A percentile compares a stretch with the other conserved stretches of the same genome.
Evolutionary conservation across 2,797 vertebrate species (phyloP).

Genomic region (Microtus obscurus): DNA sequence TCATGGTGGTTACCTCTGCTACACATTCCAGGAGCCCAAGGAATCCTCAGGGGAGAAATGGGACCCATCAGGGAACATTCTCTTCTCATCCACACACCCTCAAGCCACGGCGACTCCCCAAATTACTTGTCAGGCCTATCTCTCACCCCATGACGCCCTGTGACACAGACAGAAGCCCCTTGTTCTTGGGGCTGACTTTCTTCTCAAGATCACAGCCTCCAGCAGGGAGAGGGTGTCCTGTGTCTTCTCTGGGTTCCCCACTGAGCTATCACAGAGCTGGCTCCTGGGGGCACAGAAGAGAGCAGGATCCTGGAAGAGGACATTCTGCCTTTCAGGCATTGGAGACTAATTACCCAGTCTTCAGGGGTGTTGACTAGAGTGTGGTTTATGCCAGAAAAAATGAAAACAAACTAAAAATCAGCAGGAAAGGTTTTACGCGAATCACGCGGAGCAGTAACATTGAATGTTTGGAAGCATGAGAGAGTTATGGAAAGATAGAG

Average conservation of each 20-base stretch:
- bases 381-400: constrained; percentile 29
- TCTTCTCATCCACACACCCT: background rate
- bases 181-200: constrained; percentile 23
- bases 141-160: background rate
- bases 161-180: background rate
- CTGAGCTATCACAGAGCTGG: background rate
- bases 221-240: background rate
- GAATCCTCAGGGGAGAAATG: background rate
- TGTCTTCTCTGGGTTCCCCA: background rate
- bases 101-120: background rate
- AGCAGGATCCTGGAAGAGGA: constrained; percentile 2
- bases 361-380: constrained; percentile 53
- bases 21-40: background rate
- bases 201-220: constrained; percentile 34
- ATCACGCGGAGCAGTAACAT: background rate
- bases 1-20: background rate
- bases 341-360: constrained; percentile 5
- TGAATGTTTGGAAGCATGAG: constrained; percentile 38
- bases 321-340: background rate
- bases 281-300: background rate
- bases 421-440: constrained; percentile 12
- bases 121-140: background rate
- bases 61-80: background rate
- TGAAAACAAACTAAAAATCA: constrained; percentile 16
- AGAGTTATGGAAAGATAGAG: constrained; percentile 27